Conservation (phyloP, 2,113 vertebrate species). For the Siniperca knerii region DNA sequence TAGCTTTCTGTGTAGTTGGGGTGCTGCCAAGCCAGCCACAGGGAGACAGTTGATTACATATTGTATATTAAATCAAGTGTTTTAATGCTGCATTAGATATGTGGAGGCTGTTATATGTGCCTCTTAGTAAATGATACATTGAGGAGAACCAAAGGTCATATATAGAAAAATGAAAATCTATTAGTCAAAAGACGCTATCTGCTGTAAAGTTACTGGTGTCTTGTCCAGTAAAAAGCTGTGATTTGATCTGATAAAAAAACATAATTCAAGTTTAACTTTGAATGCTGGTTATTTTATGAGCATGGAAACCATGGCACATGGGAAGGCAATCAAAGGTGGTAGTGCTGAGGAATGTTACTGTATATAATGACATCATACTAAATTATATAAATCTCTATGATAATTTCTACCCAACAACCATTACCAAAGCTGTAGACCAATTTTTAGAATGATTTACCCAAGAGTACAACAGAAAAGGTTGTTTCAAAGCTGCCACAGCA, state of each 20-base stretch:
- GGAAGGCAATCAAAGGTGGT: too few relatives aligned
- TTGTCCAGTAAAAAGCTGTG: neutral
- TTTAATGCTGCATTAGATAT: neutral
- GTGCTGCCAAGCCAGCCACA: conserved; percentile 4
- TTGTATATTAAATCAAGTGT: conserved; percentile 12
- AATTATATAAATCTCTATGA: neutral
- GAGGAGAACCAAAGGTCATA: neutral
- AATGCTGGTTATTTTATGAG: neutral
- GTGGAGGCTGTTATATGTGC: neutral
- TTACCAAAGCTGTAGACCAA: neutral
- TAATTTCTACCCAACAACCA: neutral
- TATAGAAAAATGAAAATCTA: neutral
- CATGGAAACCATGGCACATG: neutral
- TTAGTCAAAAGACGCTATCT: neutral
- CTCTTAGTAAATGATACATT: neutral
- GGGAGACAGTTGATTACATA: conserved; percentile 19
- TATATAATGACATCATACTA: neutral
- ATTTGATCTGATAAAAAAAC: neutral
- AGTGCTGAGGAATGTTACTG: too few relatives aligned
- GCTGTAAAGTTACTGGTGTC: neutral
- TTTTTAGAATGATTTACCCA: neutral
- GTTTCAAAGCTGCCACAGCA: neutral
- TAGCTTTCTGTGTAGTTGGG: conserved; percentile 30
- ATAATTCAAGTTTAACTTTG: neutral
- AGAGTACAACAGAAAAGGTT: neutral